Percentiles rank a stretch among this genome's conserved stretches.
phyloP scores from a whole-genome alignment of 2,797 vertebrate genomes.

The Scleropages formosus region DNA sequence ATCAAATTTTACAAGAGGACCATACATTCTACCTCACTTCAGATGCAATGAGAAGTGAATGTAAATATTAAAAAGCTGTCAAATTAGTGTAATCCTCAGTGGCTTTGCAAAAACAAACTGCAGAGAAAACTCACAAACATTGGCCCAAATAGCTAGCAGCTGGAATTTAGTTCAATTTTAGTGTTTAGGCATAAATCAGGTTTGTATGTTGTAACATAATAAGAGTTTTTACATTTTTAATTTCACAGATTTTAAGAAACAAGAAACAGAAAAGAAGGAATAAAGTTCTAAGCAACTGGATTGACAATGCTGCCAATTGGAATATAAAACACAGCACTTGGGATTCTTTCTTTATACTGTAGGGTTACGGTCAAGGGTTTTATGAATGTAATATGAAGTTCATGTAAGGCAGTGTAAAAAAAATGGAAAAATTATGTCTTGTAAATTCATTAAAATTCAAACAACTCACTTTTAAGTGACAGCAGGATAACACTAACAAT shows the following conservation, averaged over 20 bases:
- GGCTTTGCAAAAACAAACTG: conserved; percentile 46
- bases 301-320: too few species aligned
- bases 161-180: conserved; percentile 46
- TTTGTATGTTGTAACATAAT: conserved; percentile 52
- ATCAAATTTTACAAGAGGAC: too few species aligned
- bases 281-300: background rate
- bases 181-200: conserved; percentile 49
- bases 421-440: too few species aligned
- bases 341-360: too few species aligned
- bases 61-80: conserved; percentile 38
- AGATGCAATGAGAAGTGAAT: conserved; percentile 38
- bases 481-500: background rate
- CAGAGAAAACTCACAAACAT: conserved; percentile 42
- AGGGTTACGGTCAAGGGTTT: too few species aligned
- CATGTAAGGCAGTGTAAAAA: too few species aligned
- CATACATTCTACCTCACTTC: conserved; percentile 33
- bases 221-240: conserved; percentile 45
- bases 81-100: conserved; percentile 35
- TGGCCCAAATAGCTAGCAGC: conserved; percentile 29
- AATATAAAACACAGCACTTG: too few species aligned
- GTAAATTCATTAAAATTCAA: background rate
- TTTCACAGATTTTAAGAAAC: conserved; percentile 42
- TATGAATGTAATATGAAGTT: too few species aligned
- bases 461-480: background rate
- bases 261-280: conserved; percentile 43